Percentiles rank a stretch among this genome's conserved stretches.
These are phyloP conservation scores for Galago senegalensis DNA, from an alignment of 2,797 vertebrate genomes.

Conservation along the genomic window DNA sequence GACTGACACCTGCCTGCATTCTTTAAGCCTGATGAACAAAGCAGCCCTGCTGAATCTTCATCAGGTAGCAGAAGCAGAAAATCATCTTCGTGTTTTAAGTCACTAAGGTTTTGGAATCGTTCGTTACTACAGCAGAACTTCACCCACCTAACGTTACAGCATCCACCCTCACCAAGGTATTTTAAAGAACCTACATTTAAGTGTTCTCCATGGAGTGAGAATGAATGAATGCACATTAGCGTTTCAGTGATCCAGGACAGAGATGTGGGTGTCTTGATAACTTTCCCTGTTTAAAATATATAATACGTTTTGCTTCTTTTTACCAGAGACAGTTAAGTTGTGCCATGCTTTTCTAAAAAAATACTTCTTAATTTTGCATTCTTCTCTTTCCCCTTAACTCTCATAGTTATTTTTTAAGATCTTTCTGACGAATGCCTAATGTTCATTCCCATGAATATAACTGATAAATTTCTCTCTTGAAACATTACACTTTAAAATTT, in stretches of 20 bases:
- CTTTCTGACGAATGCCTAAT: conserved; percentile 29
- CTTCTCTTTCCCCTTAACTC: not conserved
- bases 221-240: not conserved
- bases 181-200: not conserved
- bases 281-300: not conserved
- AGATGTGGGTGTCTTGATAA: not conserved
- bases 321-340: not conserved
- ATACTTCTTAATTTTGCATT: conserved; percentile 11
- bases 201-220: not conserved
- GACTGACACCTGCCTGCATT: not conserved
- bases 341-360: conserved; percentile 24
- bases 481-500: not conserved
- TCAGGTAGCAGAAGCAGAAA: not conserved
- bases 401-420: conserved; percentile 28
- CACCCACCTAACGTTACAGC: not conserved
- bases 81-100: conserved; percentile 16
- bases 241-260: not conserved
- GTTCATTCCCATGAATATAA: not conserved
- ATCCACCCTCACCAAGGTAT: not conserved
- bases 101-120: not conserved
- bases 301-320: not conserved
- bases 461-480: conserved; percentile 20
- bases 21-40: not conserved
- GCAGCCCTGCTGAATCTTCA: not conserved
- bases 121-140: not conserved